Base-by-base conservation (phyloP, 92 coral and sea anemone genomes). In the Zoanthus sociatus region DNA sequence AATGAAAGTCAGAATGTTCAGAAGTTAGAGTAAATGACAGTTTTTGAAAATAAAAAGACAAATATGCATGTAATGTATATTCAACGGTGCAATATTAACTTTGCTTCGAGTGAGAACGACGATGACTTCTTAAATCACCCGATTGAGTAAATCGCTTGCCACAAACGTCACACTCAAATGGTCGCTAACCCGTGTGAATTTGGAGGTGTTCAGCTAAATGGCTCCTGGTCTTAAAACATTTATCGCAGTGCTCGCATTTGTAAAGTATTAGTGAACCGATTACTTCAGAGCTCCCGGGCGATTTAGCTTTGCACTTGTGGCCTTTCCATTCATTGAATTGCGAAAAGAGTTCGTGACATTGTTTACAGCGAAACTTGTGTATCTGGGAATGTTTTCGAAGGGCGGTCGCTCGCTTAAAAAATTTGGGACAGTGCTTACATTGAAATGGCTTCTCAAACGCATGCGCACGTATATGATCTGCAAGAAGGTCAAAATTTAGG, bases 111-210 rank as follows among this genome's bases (percentile, higher is more conserved):
- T 79, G 84, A 2, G 37, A 20, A 1, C 84, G 73, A 21, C 84
- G 73, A 61, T 79, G 84, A 2, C 73, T 79, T 15, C 72, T 79
- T 15, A 79, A 60, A 12, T 55, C 84, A 79, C 84, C 68, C 8
- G 73, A 79, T 73, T 79, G 84, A 6, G 84, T 79, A 61, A 79
- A 79, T 47, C 56, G 53, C 45, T 68, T 63, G 73, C 84, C 73
- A 79, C 84, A 79, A 42, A 60, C 56, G 48, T 63, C 68, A 63
- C 84, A 79, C 73, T 79, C 84, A 47, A 60, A 79, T 14, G 84
- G 84, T 5, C 84, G 73, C 18, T 79, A 53, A n/a, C 73, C 84
- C 17, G 84, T 61, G 71, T 79, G 84, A 16, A 79, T 79, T 13
- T 73, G 84, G 26, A 79, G 73, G 21, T 79, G 84, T 1, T 79